Conservation (phyloP, 2,113 vertebrate species). For the Neofelis nebulosa region DNA sequence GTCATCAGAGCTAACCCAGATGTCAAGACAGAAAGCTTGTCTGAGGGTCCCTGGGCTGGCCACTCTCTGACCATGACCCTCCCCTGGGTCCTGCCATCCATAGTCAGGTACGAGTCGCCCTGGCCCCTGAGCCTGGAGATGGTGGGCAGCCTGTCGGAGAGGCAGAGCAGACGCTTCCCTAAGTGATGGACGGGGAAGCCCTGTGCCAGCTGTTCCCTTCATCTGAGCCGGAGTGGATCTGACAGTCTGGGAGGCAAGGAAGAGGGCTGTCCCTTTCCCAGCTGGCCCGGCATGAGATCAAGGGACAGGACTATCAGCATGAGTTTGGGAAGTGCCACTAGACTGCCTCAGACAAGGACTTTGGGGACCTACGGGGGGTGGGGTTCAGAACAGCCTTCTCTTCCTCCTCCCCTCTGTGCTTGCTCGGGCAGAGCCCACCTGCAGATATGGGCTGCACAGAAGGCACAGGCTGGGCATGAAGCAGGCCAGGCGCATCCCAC, state of each 20-base stretch:
- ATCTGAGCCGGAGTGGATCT: not conserved
- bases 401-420: not conserved
- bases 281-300: not conserved
- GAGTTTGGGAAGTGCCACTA: not conserved
- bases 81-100: fast-evolving
- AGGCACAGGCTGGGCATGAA: fast-evolving
- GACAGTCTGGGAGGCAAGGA: not conserved
- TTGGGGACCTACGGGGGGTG: not conserved
- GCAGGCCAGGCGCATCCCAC: fast-evolving
- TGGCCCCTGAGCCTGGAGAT: not conserved
- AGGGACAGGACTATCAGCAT: not conserved
- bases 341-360: not conserved
- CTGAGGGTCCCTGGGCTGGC: not conserved
- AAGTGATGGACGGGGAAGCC: not conserved
- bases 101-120: not conserved
- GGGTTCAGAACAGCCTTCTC: not conserved
- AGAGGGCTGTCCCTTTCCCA: not conserved
- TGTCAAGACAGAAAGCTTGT: not conserved
- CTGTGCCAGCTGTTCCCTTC: not conserved
- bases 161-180: not conserved
- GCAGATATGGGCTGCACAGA: not conserved
- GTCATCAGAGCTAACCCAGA: not conserved
- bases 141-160: not conserved
- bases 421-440: too few relatives aligned
- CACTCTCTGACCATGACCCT: not conserved